Conservation (phyloP, 1,140 invertebrate species). For the Lordiphosa stackelbergi region DNA sequence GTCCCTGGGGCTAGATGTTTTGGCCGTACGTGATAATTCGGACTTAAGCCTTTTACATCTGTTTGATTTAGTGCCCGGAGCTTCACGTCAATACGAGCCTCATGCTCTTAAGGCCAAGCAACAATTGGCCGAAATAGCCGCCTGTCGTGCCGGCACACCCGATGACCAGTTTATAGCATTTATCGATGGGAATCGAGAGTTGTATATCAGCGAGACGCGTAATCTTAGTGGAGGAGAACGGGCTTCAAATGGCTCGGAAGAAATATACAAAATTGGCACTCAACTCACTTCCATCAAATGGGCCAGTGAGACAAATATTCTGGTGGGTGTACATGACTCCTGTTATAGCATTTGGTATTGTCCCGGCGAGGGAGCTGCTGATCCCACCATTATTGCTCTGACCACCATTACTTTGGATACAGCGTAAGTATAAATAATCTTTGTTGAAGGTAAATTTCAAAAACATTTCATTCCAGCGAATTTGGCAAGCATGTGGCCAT, state of each 20-base stretch:
- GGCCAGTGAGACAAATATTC: conserved; percentile 90
- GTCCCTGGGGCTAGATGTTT: conserved; percentile 86
- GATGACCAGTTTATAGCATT: conserved; percentile 86
- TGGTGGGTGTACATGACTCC: conserved; percentile 89
- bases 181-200: conserved; percentile 89
- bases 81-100: conserved; percentile 83
- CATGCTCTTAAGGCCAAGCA: conserved; percentile 80
- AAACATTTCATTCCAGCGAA: conserved; percentile 42
- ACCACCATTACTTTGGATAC: conserved; percentile 78
- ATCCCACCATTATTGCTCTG: conserved; percentile 82
- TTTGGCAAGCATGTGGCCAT: conserved; percentile 86
- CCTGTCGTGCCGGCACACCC: conserved; percentile 85
- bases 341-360: conserved; percentile 92
- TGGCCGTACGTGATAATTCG: conserved; percentile 86
- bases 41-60: conserved; percentile 89
- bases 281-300: conserved; percentile 89
- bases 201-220: conserved; percentile 85
- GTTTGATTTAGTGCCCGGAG: conserved; percentile 87
- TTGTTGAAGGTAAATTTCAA: conserved; percentile 5
- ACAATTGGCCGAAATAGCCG: conserved; percentile 83
- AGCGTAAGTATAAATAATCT: conserved; percentile 80
- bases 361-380: conserved; percentile 86
- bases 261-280: conserved; percentile 84
- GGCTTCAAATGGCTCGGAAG: conserved; percentile 22
- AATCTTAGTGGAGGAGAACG: conserved; percentile 62